Percentiles rank a stretch among this genome's conserved stretches.
Evolutionary conservation across 1,140 invertebrate species (phyloP).

Genomic region (Manduca sexta): DNA sequence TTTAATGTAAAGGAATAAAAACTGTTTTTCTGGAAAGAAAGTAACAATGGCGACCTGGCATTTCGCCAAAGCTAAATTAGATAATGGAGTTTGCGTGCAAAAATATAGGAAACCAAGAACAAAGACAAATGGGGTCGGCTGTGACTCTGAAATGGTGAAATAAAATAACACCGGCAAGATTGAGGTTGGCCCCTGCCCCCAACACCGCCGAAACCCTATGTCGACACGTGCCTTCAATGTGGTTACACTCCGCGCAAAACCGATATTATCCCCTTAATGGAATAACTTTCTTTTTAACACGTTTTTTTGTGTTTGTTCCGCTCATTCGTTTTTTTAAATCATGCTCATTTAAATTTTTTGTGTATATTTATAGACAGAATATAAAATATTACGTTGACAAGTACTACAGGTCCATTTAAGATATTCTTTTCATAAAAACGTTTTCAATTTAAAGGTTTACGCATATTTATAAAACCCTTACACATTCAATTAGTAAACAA

Average conservation of each 20-base stretch:
- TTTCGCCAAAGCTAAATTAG: conserved; percentile 72
- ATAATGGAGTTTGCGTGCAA: conserved; percentile 73
- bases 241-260: conserved; percentile 19
- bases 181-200: conserved; percentile 29
- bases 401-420: too few relatives aligned
- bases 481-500: too few relatives aligned
- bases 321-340: too few relatives aligned
- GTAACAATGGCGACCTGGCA: conserved; percentile 65
- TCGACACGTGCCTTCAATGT: conserved; percentile 28
- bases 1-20: conserved; percentile 63
- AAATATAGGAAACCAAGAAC: conserved; percentile 72
- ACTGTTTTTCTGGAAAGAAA: conserved; percentile 56
- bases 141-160: conserved; percentile 62
- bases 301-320: conserved; percentile 2
- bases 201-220: conserved; percentile 23
- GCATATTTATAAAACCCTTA: too few relatives aligned
- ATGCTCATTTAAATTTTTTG: background rate
- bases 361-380: too few relatives aligned
- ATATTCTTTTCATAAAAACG: too few relatives aligned
- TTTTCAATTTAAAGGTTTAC: too few relatives aligned
- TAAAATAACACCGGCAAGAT: conserved; percentile 60
- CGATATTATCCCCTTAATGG: conserved; percentile 19
- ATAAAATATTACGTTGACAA: too few relatives aligned
- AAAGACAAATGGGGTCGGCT: conserved; percentile 70
- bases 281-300: conserved; percentile 20